A percentile compares a stretch with the other conserved stretches of the same genome.
Evolutionary conservation across 2,113 vertebrate species (phyloP).

Genomic region (Ptilonorhynchus violaceus): DNA sequence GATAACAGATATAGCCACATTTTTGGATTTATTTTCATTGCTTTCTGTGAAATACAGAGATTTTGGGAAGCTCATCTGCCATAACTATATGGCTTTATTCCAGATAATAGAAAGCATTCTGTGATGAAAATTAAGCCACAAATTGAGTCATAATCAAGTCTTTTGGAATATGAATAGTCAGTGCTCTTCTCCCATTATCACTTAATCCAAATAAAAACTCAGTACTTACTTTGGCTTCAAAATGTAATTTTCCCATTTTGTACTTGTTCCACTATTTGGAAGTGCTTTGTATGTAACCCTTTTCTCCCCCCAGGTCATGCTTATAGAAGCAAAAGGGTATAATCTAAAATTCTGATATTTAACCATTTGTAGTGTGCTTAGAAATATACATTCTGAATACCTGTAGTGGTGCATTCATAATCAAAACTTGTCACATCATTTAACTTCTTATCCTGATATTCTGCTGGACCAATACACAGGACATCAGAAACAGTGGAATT

Average conservation of each 20-base stretch:
- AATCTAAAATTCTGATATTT: not conserved
- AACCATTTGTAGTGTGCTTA: conserved; percentile 28
- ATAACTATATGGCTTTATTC: conserved; percentile 13
- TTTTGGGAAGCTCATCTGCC: conserved; percentile 2
- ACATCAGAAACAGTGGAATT: conserved; percentile 96
- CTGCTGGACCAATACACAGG: conserved; percentile 87
- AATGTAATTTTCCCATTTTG: conserved; percentile 15
- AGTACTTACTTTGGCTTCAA: not conserved
- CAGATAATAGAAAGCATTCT: conserved; percentile 24
- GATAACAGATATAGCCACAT: not conserved
- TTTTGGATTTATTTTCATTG: not conserved
- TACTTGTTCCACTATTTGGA: not conserved
- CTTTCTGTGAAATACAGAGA: not conserved
- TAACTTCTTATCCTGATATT: conserved; percentile 92
- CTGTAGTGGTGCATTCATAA: conserved; percentile 92
- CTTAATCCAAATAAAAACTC: conserved; percentile 34
- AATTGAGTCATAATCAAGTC: conserved; percentile 42
- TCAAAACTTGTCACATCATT: conserved; percentile 91
- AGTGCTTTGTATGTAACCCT: not conserved
- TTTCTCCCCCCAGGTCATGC: conserved; percentile 12
- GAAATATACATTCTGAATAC: conserved; percentile 71
- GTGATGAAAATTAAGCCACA: conserved; percentile 33
- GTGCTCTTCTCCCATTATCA: conserved; percentile 19
- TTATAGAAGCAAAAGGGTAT: not conserved
- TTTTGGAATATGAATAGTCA: conserved; percentile 1